Conservation (phyloP, 2,888 invertebrate species). For the Lycocerus yunnanus region DNA sequence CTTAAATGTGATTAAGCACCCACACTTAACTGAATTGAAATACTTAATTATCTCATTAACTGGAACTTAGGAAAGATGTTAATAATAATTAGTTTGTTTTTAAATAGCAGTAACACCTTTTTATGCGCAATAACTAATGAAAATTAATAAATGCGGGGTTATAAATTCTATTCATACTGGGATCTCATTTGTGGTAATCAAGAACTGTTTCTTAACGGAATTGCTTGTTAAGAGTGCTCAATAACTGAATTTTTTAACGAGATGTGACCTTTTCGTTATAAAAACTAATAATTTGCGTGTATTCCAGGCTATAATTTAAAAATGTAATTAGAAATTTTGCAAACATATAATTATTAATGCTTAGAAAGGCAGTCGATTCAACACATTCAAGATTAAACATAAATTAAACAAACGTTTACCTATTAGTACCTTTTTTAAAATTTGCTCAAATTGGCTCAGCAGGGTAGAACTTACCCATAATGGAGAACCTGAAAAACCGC, state of each 20-base stretch:
- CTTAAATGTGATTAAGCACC: background rate
- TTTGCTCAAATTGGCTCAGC: too few relatives aligned
- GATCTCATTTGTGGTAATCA: slow-evolving; percentile 30
- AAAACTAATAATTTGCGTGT: background rate
- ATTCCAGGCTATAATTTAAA: background rate
- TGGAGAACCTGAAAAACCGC: too few relatives aligned
- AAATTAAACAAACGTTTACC: background rate
- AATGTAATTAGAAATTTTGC: background rate
- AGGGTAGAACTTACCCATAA: too few relatives aligned
- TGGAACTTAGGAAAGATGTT: background rate
- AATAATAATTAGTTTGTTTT: background rate
- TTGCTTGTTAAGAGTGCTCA: background rate
- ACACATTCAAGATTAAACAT: background rate
- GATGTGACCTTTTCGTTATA: background rate
- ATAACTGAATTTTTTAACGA: background rate
- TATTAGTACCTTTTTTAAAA: background rate
- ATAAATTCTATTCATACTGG: background rate
- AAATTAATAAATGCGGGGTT: background rate
- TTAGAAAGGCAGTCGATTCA: background rate
- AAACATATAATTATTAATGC: background rate
- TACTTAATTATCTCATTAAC: background rate
- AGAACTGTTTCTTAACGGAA: background rate
- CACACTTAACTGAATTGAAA: background rate
- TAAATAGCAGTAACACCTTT: background rate
- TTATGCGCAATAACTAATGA: background rate